Evolutionary conservation across 2,888 invertebrate species (phyloP), one percentile per base, ranked within the genome.

Genomic region (Oscheius myriophilus): DNA sequence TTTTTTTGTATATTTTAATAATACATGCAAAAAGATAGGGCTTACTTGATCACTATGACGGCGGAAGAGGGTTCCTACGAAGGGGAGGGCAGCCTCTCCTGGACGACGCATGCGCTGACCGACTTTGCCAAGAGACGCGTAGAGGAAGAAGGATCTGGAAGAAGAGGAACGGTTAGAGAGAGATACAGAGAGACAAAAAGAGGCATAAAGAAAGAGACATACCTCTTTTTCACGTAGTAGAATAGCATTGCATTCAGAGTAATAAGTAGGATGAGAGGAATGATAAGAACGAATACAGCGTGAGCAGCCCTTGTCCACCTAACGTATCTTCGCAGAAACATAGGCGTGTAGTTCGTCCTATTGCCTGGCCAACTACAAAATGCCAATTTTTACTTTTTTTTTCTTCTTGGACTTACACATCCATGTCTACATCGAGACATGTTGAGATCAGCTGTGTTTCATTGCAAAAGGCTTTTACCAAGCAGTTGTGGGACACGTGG

Each of bases 281-380:
- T 66, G 14, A 81, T 72, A 0, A 83, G 75, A 26, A 83, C 79
- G 45, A 82, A 71, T n/a, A 80, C 58, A 21, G 82, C 82, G 57
- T 83, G 81, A 21, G 83, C 77, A 21, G 74, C 71, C 41, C 76
- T 39, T 9, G 80, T 81, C 59, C 75, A 79, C 11, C 74, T 62
- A 11, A 83, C 78, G 52, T 82, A 83, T 21, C 53, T 42, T 9
- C 77, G 72, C 3, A 81, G 67, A 9, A 76, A 68, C 0, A 67
- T 68, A 1, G 83, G 74, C 14, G 80, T 71, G 39, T 72, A 65
- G 59, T 82, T 82, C 12, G 76, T 72, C n/a, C 73, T 71, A 59
- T 81, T 83, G 43, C 79, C 79, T n/a, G 81, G 82, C 84, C 84
- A 84, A 41, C 82, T 82, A 66, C 39, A 73, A 69, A 21, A 21